Percentiles rank a stretch among this genome's conserved stretches.
Evolutionary conservation across 2,888 invertebrate species (phyloP).

Genomic region (Aethes cnicana): DNA sequence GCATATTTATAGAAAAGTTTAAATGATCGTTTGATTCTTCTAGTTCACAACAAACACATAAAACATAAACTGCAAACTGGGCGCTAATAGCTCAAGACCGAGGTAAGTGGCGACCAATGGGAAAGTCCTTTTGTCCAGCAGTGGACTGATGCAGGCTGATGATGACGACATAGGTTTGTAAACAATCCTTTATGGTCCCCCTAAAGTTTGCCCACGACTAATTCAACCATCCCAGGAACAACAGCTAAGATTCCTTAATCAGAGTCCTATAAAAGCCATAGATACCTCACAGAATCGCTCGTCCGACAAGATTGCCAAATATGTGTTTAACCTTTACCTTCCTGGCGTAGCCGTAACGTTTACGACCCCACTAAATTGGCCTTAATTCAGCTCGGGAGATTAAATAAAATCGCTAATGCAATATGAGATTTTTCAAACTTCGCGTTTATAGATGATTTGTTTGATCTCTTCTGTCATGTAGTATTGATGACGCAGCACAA

Average conservation of each 20-base stretch:
- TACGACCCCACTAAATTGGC: constrained; percentile 32
- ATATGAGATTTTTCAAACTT: constrained; percentile 1
- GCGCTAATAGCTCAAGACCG: too few species aligned
- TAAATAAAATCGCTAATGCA: constrained; percentile 6
- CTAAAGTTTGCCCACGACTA: background rate
- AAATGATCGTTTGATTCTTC: too few species aligned
- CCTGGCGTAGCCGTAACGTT: constrained; percentile 20
- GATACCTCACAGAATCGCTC: constrained; percentile 16
- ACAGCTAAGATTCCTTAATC: constrained; percentile 7
- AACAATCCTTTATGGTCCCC: background rate
- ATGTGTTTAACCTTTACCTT: constrained; percentile 34
- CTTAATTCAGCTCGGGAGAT: constrained; percentile 30
- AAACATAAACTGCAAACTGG: too few species aligned
- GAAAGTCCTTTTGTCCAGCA: too few species aligned
- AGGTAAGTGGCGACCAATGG: too few species aligned
- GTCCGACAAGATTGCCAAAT: constrained; percentile 17
- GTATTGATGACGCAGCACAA: too few species aligned
- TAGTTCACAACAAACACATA: too few species aligned
- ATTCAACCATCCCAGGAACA: background rate
- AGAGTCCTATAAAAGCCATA: constrained; percentile 21
- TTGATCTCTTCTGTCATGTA: background rate
- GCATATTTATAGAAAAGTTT: too few species aligned
- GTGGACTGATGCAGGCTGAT: too few species aligned
- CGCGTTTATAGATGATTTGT: background rate
- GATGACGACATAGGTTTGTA: too few species aligned